Evolutionary conservation across 2,888 invertebrate genomes (phyloP).

Genomic region (Acrobasis consociella): DNA sequence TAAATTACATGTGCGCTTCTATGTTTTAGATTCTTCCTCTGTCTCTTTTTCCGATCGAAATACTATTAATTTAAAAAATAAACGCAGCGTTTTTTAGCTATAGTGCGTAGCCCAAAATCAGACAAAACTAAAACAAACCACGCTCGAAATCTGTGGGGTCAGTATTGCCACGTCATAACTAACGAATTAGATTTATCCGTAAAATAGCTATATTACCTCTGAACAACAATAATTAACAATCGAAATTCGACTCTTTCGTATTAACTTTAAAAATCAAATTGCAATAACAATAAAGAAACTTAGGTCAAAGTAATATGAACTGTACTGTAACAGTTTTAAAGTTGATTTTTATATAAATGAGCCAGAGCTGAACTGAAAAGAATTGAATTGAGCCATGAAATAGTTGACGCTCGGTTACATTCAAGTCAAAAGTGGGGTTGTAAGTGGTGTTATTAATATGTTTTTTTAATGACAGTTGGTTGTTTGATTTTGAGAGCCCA

Average conservation of each 20-base stretch:
- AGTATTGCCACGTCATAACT: constrained; percentile 17
- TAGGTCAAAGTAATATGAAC: no score
- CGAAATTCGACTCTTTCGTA: no score
- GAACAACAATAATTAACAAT: no score
- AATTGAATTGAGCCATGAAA: constrained; percentile 15
- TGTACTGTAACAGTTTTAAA: no score
- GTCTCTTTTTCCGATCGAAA: no score
- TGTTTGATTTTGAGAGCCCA: background rate
- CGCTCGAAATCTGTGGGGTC: constrained; percentile 10
- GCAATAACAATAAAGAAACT: no score
- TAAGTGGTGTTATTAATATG: constrained; percentile 1
- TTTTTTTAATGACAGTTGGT: background rate
- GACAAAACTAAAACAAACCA: constrained; percentile 9
- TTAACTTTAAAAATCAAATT: no score
- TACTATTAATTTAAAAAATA: no score
- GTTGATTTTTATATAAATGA: no score
- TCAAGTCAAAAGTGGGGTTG: constrained; percentile 2
- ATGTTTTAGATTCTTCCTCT: no score
- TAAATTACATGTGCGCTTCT: no score
- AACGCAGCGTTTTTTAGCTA: background rate
- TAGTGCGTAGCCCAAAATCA: constrained; percentile 6
- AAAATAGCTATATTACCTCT: background rate
- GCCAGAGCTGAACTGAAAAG: background rate
- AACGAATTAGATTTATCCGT: constrained; percentile 18
- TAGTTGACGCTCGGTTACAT: background rate